Evolutionary conservation across 2,113 vertebrate genomes (phyloP), one percentile per base, ranked within the genome.

Genomic region (Tinamus guttatus): DNA sequence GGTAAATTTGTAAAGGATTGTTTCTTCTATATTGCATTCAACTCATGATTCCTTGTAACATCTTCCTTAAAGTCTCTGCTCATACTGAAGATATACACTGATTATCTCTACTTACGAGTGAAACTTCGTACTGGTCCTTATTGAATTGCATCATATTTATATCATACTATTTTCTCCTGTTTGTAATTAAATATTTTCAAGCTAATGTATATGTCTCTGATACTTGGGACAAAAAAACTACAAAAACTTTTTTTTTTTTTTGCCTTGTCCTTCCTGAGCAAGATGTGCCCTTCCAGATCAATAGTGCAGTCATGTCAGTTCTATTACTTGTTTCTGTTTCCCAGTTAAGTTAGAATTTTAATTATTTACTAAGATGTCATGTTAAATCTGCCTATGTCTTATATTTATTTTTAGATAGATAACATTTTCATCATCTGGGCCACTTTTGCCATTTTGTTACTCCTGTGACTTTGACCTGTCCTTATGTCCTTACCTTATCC

Each of bases 141-240:
- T 34, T 80, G 82, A 90, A 80, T 85, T 43, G 13, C 52, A 45
- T 60, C 65, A 21, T 79, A 87, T 90, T 87, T 93, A 54, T 91
- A 78, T 93, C 85, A 71, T 62, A 54, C 18, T 56, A 21, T 89
- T 87, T 85, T 85, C 65, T 89, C 38, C 62, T 68, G 14, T 49
- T 87, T 71, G 75, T 59, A 87, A 85, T 54, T 81, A 89, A 85
- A 91, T 93, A n/a, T 54, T 81, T 63, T 14, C 14, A 75, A 76
- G 65, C 51, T 87, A 12, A 1, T 59, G 54, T 41, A 51, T 25
- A 3, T 17, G 60, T 65, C 40, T 75, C 74, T 70, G 78, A 49
- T 70, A 81, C 58, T 64, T 87, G 79, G 84, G 77, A 30, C 43
- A 3, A 22, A 58, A 49, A 21, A 6, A 3, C 2, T 47, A 19